phyloP scores from a whole-genome alignment of 1,140 invertebrate genomes.

The Conopomorpha cramerella region DNA sequence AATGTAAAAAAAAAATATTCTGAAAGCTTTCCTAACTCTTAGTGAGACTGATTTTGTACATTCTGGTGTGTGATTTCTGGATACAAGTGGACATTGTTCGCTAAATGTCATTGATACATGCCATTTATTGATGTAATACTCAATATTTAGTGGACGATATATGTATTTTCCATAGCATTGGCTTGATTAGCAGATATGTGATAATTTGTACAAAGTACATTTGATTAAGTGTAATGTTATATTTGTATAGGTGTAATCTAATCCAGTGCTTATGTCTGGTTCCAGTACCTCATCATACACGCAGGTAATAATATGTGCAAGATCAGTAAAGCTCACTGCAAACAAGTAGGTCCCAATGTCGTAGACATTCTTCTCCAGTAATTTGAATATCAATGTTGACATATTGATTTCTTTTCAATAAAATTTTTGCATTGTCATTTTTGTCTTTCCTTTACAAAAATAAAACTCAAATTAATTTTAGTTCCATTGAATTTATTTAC shows the following conservation, averaged over 20 bases:
- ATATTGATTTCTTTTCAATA: slow-evolving; percentile 33
- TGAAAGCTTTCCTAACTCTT: no score
- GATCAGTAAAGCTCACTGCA: slow-evolving; percentile 24
- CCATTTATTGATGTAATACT: slow-evolving; percentile 3
- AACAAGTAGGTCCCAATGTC: slow-evolving; percentile 23
- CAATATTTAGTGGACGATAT: background rate
- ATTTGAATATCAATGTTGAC: slow-evolving; percentile 27
- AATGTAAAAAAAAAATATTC: no score
- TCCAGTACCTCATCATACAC: no score
- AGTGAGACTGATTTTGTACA: no score
- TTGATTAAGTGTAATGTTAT: no score
- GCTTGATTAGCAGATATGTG: slow-evolving; percentile 17
- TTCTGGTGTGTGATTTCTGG: no score
- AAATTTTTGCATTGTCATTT: slow-evolving; percentile 21
- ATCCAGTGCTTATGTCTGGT: no score
- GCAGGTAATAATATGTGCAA: no score
- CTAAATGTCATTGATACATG: no score
- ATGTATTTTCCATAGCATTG: background rate
- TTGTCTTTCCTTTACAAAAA: background rate
- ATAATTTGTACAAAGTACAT: slow-evolving; percentile 52
- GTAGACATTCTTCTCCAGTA: slow-evolving; percentile 26
- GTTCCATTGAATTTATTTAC: slow-evolving; percentile 45
- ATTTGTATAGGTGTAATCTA: slow-evolving; percentile 14
- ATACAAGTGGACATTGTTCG: no score
- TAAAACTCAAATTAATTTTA: slow-evolving; percentile 18